Percentiles rank a stretch among this genome's conserved stretches.
Evolutionary conservation across 2,888 invertebrate genomes (phyloP).

Genomic region (Monochamus alternatus): DNA sequence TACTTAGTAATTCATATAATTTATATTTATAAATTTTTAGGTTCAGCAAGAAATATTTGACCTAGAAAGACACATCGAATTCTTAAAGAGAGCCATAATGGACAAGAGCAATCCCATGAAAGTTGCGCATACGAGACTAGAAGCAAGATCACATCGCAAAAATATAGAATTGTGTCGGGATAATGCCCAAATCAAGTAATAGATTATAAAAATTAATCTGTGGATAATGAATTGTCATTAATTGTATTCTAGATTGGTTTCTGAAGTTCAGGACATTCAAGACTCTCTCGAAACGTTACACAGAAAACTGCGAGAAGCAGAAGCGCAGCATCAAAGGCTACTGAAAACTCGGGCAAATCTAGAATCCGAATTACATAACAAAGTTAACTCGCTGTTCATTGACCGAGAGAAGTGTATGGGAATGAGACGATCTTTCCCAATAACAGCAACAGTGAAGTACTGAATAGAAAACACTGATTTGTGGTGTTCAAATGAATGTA

Average conservation of each 20-base stretch:
- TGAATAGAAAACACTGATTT: constrained; percentile 59
- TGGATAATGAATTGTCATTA: background rate
- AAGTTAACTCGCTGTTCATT: constrained; percentile 92
- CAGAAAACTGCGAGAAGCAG: constrained; percentile 86
- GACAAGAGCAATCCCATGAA: constrained; percentile 89
- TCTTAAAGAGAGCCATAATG: constrained; percentile 90
- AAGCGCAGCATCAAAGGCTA: constrained; percentile 89
- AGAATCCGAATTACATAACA: constrained; percentile 89
- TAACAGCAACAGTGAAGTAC: constrained; percentile 86
- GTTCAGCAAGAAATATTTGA: constrained; percentile 95
- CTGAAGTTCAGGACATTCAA: constrained; percentile 89
- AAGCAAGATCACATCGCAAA: constrained; percentile 90
- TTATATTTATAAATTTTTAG: constrained; percentile 68
- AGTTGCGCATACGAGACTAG: constrained; percentile 91
- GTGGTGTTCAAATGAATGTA: background rate
- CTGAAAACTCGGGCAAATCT: constrained; percentile 87
- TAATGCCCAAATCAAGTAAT: constrained; percentile 84
- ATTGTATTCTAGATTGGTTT: constrained; percentile 78
- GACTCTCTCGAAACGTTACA: constrained; percentile 87
- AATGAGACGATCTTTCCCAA: constrained; percentile 91
- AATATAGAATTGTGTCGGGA: constrained; percentile 93
- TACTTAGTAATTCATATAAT: background rate
- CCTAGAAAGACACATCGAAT: constrained; percentile 91
- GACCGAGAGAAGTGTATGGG: constrained; percentile 97
- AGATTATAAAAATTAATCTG: background rate